These are phyloP conservation scores for Scylla paramamosain DNA, from an alignment of 1,140 invertebrate species.

Conservation along the genomic window DNA sequence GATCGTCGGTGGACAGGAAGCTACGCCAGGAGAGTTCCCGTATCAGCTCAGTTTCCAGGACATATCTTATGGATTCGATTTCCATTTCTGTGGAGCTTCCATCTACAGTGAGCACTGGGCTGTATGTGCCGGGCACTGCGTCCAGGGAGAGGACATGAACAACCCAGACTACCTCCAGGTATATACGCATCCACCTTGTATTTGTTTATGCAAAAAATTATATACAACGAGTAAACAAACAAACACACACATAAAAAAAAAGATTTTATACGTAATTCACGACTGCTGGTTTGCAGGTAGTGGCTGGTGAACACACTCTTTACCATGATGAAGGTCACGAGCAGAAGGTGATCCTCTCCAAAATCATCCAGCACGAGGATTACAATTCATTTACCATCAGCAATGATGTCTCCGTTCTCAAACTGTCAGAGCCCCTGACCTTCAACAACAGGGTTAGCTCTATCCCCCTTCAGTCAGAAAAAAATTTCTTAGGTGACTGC, in stretches of 20 bases:
- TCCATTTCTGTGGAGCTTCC: conserved; percentile 83
- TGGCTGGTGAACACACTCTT: conserved; percentile 80
- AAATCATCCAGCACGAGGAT: conserved; percentile 81
- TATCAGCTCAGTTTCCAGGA: conserved; percentile 83
- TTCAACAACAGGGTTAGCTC: conserved; percentile 82
- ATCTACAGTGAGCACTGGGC: conserved; percentile 84
- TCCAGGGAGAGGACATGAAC: conserved; percentile 75
- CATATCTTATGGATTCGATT: conserved; percentile 69
- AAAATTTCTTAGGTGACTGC: conserved; percentile 78
- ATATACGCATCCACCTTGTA: background rate
- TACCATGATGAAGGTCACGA: conserved; percentile 80
- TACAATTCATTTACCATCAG: conserved; percentile 79
- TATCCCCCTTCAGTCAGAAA: conserved; percentile 79
- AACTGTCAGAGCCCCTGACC: conserved; percentile 82
- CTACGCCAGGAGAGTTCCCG: conserved; percentile 83
- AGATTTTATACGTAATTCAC: background rate
- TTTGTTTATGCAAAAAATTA: background rate
- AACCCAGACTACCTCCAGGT: conserved; percentile 72
- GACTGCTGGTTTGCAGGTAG: conserved; percentile 65
- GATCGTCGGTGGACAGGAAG: conserved; percentile 85
- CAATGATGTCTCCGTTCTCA: conserved; percentile 85
- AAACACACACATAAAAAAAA: background rate
- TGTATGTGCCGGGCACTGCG: conserved; percentile 83
- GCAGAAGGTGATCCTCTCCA: conserved; percentile 80
- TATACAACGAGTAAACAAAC: background rate